phyloP scores from a whole-genome alignment of 2,113 vertebrate genomes.

The Petroica traversi region DNA sequence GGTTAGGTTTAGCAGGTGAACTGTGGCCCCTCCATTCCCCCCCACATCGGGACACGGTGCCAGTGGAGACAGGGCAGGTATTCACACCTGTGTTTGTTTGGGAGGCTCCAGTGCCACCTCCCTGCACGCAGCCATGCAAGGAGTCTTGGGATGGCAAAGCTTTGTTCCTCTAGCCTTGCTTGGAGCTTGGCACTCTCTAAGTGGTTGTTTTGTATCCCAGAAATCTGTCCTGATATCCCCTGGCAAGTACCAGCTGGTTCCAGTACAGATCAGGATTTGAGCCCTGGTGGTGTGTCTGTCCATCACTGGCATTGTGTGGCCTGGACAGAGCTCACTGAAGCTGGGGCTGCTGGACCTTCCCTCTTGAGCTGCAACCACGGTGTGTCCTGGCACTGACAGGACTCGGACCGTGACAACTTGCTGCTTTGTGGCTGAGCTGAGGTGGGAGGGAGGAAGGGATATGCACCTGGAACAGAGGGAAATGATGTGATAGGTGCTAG shows the following conservation, averaged over 20 bases:
- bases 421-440: not conserved
- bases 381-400: accelerated
- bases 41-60: accelerated
- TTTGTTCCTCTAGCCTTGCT: not conserved
- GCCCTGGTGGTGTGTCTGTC: not conserved
- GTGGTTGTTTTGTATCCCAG: not conserved
- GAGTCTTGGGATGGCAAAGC: accelerated
- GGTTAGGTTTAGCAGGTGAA: not conserved
- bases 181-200: accelerated
- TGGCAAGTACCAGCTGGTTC: not conserved
- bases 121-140: accelerated
- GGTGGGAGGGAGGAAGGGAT: not conserved
- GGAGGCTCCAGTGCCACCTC: not conserved
- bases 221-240: not conserved
- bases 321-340: not conserved
- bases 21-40: accelerated
- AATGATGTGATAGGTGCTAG: not conserved
- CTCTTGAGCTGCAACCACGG: accelerated
- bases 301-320: accelerated
- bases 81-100: not conserved
- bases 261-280: not conserved
- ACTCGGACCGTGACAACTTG: not conserved
- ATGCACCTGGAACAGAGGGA: not conserved
- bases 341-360: accelerated
- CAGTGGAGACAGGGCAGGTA: not conserved